Conservation (phyloP, 1,140 invertebrate species). For the Maniola jurtina region DNA sequence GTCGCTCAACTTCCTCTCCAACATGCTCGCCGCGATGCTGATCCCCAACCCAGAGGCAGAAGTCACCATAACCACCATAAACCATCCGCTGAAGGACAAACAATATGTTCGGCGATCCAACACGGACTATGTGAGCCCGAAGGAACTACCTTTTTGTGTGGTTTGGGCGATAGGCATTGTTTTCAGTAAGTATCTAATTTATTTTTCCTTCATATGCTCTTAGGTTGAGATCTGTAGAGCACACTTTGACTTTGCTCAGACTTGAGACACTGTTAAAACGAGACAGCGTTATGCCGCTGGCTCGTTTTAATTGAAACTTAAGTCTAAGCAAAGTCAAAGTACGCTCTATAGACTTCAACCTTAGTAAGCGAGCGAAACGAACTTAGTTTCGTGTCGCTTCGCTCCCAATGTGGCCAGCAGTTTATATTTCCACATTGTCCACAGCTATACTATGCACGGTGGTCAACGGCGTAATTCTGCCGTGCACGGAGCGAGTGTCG, state of each 20-base stretch:
- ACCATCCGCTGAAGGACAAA: slow-evolving; percentile 77
- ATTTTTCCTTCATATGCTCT: background rate
- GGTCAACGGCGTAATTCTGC: slow-evolving; percentile 38
- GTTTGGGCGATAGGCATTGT: slow-evolving; percentile 36
- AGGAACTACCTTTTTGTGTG: slow-evolving; percentile 6
- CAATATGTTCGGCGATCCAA: background rate
- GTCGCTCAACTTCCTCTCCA: slow-evolving; percentile 80
- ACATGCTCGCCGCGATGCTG: slow-evolving; percentile 74
- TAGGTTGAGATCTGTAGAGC: too few species aligned
- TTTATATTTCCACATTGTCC: background rate
- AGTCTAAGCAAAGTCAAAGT: too few species aligned
- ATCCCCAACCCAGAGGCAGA: slow-evolving; percentile 62
- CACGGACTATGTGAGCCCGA: slow-evolving; percentile 12
- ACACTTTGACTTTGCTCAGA: too few species aligned
- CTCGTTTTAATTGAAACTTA: too few species aligned
- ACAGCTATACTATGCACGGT: slow-evolving; percentile 41
- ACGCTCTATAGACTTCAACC: too few species aligned
- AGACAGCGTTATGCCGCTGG: too few species aligned
- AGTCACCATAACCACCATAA: slow-evolving; percentile 77
- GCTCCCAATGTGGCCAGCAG: too few species aligned
- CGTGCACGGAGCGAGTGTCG: slow-evolving; percentile 42
- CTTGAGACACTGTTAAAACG: too few species aligned
- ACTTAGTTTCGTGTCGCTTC: too few species aligned
- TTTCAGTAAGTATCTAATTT: slow-evolving; percentile 37
- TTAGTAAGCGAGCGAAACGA: too few species aligned